phyloP scores from a whole-genome alignment of 2,113 vertebrate species.

The Epinephelus lanceolatus region DNA sequence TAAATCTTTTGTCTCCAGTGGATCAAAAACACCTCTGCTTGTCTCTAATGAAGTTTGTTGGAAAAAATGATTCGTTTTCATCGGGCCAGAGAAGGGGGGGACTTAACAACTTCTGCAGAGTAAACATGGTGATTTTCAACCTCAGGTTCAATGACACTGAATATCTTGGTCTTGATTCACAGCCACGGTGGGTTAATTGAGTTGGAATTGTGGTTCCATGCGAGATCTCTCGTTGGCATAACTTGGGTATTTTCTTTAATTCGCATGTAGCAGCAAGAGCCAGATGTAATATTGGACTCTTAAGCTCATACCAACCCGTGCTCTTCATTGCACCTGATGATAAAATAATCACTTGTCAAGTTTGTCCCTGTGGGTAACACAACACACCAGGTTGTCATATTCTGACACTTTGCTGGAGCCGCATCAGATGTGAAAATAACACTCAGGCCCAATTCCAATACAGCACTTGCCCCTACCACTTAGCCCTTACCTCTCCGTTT shows the following conservation, averaged over 20 bases:
- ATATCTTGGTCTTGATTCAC: slow-evolving; percentile 32
- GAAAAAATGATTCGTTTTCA: slow-evolving; percentile 29
- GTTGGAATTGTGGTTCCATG: not conserved
- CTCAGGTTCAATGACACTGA: slow-evolving; percentile 10
- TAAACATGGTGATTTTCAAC: slow-evolving; percentile 30
- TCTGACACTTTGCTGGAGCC: slow-evolving; percentile 45
- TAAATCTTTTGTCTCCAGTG: slow-evolving; percentile 13
- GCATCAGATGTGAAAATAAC: slow-evolving; percentile 13
- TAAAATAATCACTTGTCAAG: slow-evolving; percentile 61
- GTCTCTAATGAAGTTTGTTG: slow-evolving; percentile 28
- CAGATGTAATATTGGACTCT: slow-evolving; percentile 26
- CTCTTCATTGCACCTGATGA: slow-evolving; percentile 54
- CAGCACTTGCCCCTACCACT: too few species aligned
- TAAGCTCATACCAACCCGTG: not conserved
- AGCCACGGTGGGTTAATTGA: slow-evolving; percentile 37
- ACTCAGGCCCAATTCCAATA: too few species aligned
- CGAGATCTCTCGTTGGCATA: slow-evolving; percentile 25
- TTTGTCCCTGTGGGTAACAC: slow-evolving; percentile 42
- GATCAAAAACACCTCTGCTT: slow-evolving; percentile 6
- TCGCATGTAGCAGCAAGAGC: slow-evolving; percentile 64
- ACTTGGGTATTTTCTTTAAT: not conserved
- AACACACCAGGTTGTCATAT: slow-evolving; percentile 9
- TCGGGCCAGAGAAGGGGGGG: not conserved
- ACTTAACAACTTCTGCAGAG: slow-evolving; percentile 14
- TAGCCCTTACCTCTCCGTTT: too few species aligned